A percentile compares a stretch with the other conserved stretches of the same genome.
These are phyloP conservation scores for Celastrina argiolus DNA, from an alignment of 2,888 invertebrate genomes.

Conservation along the genomic window DNA sequence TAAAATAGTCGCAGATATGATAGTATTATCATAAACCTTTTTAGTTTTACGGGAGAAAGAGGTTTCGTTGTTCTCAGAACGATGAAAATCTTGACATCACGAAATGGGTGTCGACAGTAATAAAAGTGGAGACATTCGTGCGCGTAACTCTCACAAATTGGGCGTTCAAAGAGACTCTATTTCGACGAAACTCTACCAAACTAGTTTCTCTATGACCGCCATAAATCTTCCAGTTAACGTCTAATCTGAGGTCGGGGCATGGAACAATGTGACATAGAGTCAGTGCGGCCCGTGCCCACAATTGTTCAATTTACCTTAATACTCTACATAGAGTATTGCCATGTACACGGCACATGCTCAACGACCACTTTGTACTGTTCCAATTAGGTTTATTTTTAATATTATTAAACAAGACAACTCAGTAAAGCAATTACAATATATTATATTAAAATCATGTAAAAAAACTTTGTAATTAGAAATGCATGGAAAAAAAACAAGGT, in stretches of 20 bases:
- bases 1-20: background rate
- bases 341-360: background rate
- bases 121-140: slow-evolving; percentile 73
- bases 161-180: slow-evolving; percentile 68
- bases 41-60: background rate
- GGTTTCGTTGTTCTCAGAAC: background rate
- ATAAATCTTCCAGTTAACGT: slow-evolving; percentile 68
- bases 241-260: slow-evolving; percentile 64
- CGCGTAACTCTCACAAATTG: slow-evolving; percentile 72
- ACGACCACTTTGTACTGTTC: slow-evolving; percentile 30
- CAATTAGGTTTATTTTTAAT: slow-evolving; percentile 28
- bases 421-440: no score
- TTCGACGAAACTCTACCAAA: slow-evolving; percentile 67
- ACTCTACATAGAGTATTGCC: slow-evolving; percentile 38
- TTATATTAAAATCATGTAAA: no score
- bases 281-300: slow-evolving; percentile 71
- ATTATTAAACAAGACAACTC: no score
- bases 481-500: no score
- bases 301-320: slow-evolving; percentile 75
- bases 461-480: no score
- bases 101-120: slow-evolving; percentile 74
- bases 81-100: slow-evolving; percentile 28
- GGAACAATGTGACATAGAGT: slow-evolving; percentile 73
- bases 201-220: slow-evolving; percentile 59
- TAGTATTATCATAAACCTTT: no score